Evolutionary conservation across 2,113 vertebrate species (phyloP).

Genomic region (Deroptyus accipitrinus): DNA sequence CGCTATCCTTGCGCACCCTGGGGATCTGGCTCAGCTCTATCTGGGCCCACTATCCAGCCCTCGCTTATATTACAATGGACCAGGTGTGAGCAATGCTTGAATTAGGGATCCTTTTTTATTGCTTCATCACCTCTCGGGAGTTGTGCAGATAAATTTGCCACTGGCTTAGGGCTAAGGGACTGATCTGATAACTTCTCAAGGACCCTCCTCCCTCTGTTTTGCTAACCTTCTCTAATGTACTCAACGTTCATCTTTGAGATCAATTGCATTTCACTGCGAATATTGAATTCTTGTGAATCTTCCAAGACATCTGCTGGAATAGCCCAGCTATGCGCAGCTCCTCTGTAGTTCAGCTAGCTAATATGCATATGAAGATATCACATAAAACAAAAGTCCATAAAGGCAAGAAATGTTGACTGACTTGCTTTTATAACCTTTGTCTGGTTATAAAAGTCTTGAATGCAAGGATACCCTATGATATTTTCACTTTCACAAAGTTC

Average conservation of each 20-base stretch:
- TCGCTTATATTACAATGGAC: not conserved
- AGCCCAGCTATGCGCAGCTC: not conserved
- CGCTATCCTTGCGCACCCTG: not conserved
- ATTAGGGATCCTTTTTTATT: not conserved
- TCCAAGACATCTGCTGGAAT: not conserved
- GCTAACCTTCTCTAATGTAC: not conserved
- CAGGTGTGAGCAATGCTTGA: not conserved
- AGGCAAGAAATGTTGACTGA: not conserved
- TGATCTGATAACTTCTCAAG: not conserved
- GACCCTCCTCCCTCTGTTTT: not conserved
- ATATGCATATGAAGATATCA: not conserved
- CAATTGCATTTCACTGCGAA: not conserved
- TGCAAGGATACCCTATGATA: not conserved
- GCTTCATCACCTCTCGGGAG: not conserved
- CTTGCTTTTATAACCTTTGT: not conserved
- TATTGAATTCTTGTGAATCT: not conserved
- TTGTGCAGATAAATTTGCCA: not conserved
- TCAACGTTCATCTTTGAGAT: not conserved
- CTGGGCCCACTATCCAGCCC: rapidly evolving
- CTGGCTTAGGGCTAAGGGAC: not conserved
- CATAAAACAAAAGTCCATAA: not conserved
- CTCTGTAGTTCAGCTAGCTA: not conserved
- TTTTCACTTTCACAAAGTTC: not conserved
- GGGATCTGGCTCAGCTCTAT: rapidly evolving
- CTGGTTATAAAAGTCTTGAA: not conserved